Base-by-base conservation (phyloP, 2,797 vertebrate species). In the Acrocephalus scirpaceus region DNA sequence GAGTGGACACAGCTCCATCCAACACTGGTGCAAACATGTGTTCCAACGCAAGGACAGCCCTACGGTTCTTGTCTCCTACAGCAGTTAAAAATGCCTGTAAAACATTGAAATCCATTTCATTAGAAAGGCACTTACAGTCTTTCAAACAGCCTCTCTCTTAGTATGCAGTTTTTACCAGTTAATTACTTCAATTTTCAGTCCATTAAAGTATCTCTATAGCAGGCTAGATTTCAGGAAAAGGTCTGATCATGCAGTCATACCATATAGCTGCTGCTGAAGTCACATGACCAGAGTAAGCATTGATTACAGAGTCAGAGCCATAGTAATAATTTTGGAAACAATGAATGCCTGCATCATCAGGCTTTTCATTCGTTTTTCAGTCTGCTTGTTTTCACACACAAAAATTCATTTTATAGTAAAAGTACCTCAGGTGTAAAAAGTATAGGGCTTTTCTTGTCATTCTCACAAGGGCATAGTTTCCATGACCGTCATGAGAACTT, bases 1-100 rank as follows among this genome's bases (percentile, higher is more conserved):
- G 97, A 27, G 99, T 99, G 88, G 99, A 99, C 78, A 99, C 99
- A 0, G 99, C 99, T n/a, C 99, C 99, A 19, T 99, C 99, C 34
- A 99, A 97, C 65, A 99, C 99, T 0, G 99, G 99, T 1, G 99
- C 99, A 81, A 99, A 99, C 99, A 99, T 99, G 93, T 99, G 99
- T 97, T 99, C 99, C 95, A 99, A 77, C 2, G 99, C 99, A 74
- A 99, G 98, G 94, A 99, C 98, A 13, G 99, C 99, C 78, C 99
- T 98, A 81, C 92, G 98, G 96, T 99, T 99, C 96, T 98, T 98
- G 96, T 99, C 99, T 54, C 99, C 99, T 61, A 99, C 99, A 83
- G 99, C 99, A 6, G 99, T 99, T 81, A 99, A 98, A 97, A 99
- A 99, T 22, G 99, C 99, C 99, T 99, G 95, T 34, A 60, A 91